Conservation (phyloP, 2,888 invertebrate genomes). For the Eupithecia inturbata region DNA sequence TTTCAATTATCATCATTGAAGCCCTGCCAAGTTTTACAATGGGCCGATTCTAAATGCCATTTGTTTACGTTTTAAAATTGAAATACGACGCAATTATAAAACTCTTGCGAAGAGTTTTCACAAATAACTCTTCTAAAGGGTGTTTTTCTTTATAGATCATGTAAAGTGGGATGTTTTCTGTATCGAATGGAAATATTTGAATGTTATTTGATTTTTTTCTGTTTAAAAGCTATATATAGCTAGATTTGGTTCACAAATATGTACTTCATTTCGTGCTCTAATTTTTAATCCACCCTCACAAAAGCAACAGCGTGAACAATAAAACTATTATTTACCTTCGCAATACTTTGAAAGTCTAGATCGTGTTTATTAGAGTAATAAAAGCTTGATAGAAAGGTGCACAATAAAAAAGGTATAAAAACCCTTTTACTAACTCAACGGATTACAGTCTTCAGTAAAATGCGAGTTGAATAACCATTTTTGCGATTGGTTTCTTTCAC, state of each 20-base stretch:
- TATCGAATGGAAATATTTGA: neutral
- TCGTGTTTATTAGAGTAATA: conserved; percentile 40
- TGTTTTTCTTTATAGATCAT: neutral
- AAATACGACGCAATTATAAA: conserved; percentile 26
- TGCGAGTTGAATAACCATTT: conserved; percentile 32
- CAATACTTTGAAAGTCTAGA: conserved; percentile 39
- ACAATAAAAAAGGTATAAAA: conserved; percentile 42
- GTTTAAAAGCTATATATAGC: neutral
- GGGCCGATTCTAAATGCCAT: conserved; percentile 31
- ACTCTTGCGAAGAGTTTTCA: conserved; percentile 6
- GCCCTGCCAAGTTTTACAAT: conserved; percentile 53
- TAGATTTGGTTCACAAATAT: neutral
- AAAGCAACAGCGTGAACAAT: conserved; percentile 8
- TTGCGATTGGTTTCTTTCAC: conserved; percentile 22
- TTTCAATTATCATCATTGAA: conserved; percentile 59
- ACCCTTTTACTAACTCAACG: conserved; percentile 36
- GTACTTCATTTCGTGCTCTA: neutral
- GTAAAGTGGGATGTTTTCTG: neutral
- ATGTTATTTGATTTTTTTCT: no score
- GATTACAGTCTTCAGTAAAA: conserved; percentile 33
- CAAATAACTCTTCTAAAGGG: neutral
- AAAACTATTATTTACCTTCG: conserved; percentile 10
- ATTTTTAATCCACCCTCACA: neutral
- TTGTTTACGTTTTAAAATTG: conserved; percentile 32
- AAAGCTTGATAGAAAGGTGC: conserved; percentile 44